Percentiles rank a stretch among this genome's conserved stretches.
These are phyloP conservation scores for Hemichromis elongatus DNA, from an alignment of 2,113 vertebrate genomes.

Conservation along the genomic window DNA sequence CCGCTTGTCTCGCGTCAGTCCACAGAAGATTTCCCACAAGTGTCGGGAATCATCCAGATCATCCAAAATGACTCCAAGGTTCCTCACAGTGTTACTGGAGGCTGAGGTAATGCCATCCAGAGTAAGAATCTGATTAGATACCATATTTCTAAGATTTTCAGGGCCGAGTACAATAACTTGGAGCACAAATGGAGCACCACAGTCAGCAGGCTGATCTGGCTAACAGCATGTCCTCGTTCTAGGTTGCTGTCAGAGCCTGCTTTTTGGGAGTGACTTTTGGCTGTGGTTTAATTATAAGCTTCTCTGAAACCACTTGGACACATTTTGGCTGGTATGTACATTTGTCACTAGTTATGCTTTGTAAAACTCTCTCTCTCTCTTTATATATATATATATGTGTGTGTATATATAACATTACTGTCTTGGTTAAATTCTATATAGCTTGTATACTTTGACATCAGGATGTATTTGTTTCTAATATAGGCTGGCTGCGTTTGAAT, in stretches of 20 bases:
- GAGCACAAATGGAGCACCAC: not conserved
- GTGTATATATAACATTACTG: too few species aligned
- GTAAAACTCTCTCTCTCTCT: too few species aligned
- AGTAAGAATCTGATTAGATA: too few species aligned
- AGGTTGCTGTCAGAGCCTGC: constrained; percentile 92
- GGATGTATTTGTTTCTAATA: not conserved
- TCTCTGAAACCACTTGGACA: constrained; percentile 85
- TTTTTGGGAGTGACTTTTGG: constrained; percentile 92
- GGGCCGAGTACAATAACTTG: too few species aligned
- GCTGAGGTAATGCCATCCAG: too few species aligned
- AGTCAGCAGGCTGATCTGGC: not conserved
- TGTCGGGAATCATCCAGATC: too few species aligned
- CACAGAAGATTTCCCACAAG: too few species aligned
- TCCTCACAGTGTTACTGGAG: too few species aligned
- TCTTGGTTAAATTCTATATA: not conserved
- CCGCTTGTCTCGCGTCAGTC: too few species aligned
- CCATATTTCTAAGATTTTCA: too few species aligned
- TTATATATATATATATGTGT: too few species aligned
- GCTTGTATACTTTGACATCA: not conserved
- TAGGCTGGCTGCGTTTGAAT: not conserved
- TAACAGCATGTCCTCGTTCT: not conserved
- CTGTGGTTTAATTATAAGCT: constrained; percentile 86
- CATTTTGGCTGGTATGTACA: constrained; percentile 92
- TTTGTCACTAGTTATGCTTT: not conserved
- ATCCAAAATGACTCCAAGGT: too few species aligned